phyloP scores from a whole-genome alignment of 2,888 invertebrate species.

The Hemistola chrysoprasaria region DNA sequence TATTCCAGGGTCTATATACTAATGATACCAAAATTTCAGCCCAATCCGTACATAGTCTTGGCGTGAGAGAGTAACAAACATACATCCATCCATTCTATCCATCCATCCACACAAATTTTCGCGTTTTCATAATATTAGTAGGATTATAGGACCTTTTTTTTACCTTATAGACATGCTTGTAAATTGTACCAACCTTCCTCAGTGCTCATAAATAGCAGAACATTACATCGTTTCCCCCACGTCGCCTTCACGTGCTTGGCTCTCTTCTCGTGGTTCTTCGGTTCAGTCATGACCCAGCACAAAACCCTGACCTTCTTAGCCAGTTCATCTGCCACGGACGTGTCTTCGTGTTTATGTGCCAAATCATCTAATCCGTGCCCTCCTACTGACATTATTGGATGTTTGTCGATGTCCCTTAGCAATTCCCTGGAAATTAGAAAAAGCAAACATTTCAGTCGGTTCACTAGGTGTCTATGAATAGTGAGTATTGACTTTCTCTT shows the following conservation, averaged over 20 bases:
- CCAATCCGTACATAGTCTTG: no score
- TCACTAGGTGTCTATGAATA: no score
- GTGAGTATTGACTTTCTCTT: no score
- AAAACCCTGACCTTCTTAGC: slow-evolving; percentile 91
- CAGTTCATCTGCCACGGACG: slow-evolving; percentile 86
- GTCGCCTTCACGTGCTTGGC: slow-evolving; percentile 97
- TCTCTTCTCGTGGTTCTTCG: slow-evolving; percentile 92
- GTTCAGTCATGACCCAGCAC: slow-evolving; percentile 99
- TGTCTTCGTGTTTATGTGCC: slow-evolving; percentile 87
- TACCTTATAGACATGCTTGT: no score
- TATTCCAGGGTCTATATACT: no score
- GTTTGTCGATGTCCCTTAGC: slow-evolving; percentile 54
- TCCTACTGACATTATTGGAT: slow-evolving; percentile 50
- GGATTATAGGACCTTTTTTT: no score
- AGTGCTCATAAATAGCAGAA: slow-evolving; percentile 93
- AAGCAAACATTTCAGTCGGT: no score
- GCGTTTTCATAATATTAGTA: no score
- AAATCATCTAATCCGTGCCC: slow-evolving; percentile 83
- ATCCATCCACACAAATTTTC: no score
- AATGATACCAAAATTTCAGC: no score
- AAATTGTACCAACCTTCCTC: slow-evolving; percentile 78
- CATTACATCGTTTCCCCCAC: slow-evolving; percentile 97
- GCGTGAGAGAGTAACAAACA: no score
- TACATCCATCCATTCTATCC: no score
- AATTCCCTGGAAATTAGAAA: slow-evolving; percentile 55